Conservation (phyloP, 2,797 vertebrate genomes). For the Coccyzus lansbergi region DNA sequence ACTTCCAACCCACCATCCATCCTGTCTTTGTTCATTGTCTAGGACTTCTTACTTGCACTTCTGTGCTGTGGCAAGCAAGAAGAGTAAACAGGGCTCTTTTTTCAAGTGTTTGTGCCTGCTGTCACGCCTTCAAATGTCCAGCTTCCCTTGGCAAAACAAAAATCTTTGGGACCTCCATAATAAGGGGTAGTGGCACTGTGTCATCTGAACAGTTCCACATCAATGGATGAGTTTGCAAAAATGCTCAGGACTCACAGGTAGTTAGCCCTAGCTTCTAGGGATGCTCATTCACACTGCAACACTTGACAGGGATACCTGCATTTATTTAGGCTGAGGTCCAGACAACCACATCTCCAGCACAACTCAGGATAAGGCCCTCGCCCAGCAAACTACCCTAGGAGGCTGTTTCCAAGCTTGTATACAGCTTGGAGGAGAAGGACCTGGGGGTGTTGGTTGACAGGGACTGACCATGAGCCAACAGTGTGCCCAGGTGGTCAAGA, state of each 20-base stretch:
- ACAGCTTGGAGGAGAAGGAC: too few species aligned
- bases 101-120: not conserved
- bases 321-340: not conserved
- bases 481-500: too few species aligned
- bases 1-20: not conserved
- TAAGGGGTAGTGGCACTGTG: not conserved
- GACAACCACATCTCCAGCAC: not conserved
- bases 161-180: rapidly evolving
- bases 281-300: rapidly evolving
- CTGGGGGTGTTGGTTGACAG: too few species aligned
- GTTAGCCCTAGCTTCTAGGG: not conserved
- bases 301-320: rapidly evolving
- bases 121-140: not conserved
- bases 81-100: not conserved
- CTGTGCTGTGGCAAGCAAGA: not conserved
- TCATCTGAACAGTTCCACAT: not conserved
- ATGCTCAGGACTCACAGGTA: not conserved
- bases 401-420: not conserved
- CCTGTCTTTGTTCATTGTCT: not conserved
- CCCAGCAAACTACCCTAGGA: not conserved
- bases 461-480: too few species aligned
- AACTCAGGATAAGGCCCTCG: not conserved
- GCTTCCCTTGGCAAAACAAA: not conserved
- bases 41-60: not conserved
- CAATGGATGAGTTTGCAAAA: not conserved